Base-by-base conservation (phyloP, 2,888 invertebrate species). In the Nudaria mundana region DNA sequence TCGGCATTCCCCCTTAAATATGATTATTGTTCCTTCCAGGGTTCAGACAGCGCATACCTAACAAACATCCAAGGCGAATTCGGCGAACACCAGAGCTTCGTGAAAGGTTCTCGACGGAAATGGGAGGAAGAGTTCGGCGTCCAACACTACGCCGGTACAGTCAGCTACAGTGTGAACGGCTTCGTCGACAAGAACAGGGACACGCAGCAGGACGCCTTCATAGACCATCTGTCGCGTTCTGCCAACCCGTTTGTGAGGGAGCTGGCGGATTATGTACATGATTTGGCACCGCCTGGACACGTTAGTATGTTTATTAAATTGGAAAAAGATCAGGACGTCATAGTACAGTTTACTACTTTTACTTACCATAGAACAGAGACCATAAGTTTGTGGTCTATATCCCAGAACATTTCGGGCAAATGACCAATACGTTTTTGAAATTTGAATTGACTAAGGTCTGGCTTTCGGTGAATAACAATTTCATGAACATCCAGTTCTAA, bases 71-170 rank as follows among this genome's bases (percentile, higher is more conserved):
- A 97, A 77, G 87, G 93, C 14, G 97, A 97, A 77, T 97, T 97
- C 72, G 96, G 95, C 56, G 91, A 85, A 22, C 95, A 97, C 75
- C 91, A 93, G 31, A 92, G 94, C 76, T 97, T 96, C 76, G 93
- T 96, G 1, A 97, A 97, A 77, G 93, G 96, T 0, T 96, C 97
- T 66, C 91, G 96, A 0, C 89, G 97, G 8, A 93, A 93, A 61
- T 97, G 97, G 97, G 96, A 97, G 72, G 93, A 93, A 7, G 96
- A 97, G 76, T 97, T 97, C 66, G 96, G 96, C 0, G 93, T 97
- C 1, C 92, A 92, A 48, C 97, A 97, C 74, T 97, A 97, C 74
- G 97, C 97, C 0, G 97, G 97, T 6, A 91, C 92, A 40, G 97
- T 97, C n/a, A 93, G 94, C 1, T 97, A 97, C 78, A 86, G 87